These are phyloP conservation scores for Ceramica pisi DNA, from an alignment of 2,888 invertebrate species.

Conservation along the genomic window DNA sequence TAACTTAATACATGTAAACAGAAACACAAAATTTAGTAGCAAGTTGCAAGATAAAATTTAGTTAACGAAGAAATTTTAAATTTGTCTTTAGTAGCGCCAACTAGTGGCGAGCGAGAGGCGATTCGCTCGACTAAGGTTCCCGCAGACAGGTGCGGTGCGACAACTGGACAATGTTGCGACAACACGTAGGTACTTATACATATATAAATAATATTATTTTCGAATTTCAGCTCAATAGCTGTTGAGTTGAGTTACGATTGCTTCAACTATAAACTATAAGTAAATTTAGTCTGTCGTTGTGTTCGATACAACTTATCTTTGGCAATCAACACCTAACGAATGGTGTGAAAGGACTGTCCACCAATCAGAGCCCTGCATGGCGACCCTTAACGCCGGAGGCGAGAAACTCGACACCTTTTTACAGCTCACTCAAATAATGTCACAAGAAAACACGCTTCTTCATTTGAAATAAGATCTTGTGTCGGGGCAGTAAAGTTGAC, in stretches of 20 bases:
- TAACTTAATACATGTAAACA: no score
- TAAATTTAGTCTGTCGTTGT: constrained; percentile 7
- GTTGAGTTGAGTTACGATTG: no score
- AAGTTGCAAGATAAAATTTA: no score
- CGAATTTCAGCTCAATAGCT: not conserved
- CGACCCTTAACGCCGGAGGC: constrained; percentile 90
- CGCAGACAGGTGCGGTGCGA: not conserved
- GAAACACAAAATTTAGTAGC: no score
- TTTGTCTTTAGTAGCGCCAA: no score
- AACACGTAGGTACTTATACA: no score
- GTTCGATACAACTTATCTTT: constrained; percentile 59
- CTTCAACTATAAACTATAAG: not conserved
- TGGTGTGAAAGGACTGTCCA: constrained; percentile 66
- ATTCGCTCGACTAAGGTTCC: no score
- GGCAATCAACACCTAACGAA: constrained; percentile 80
- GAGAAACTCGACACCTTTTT: constrained; percentile 88
- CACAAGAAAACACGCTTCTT: constrained; percentile 60
- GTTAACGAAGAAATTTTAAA: no score
- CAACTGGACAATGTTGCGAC: not conserved
- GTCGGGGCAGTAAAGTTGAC: constrained; percentile 8
- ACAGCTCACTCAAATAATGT: constrained; percentile 66
- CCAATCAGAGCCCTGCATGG: constrained; percentile 81
- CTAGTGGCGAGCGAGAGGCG: no score
- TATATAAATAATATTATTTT: not conserved
- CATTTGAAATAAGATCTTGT: constrained; percentile 61